Percentiles rank a stretch among this genome's conserved stretches.
These are phyloP conservation scores for Crambe crambe DNA, from an alignment of 37 sponge, comb jelly and placozoan species.

Conservation along the genomic window DNA sequence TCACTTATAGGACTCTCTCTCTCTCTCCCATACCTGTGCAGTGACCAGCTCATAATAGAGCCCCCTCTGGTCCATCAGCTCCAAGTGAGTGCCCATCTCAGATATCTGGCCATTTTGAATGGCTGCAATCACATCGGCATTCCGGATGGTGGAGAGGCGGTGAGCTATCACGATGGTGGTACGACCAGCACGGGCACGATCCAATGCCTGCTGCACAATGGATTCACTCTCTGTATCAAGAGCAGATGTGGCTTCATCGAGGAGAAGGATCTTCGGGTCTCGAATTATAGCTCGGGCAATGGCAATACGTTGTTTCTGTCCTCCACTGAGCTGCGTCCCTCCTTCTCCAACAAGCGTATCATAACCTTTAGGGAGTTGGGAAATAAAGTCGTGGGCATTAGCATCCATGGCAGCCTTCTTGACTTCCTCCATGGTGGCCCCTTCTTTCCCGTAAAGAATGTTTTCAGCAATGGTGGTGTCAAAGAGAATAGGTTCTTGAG, in stretches of 20 bases:
- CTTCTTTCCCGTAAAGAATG: slow-evolving; percentile 64
- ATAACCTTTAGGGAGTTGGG: slow-evolving; percentile 76
- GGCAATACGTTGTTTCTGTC: slow-evolving; percentile 92
- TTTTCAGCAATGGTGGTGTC: too few species aligned
- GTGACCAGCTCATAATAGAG: too few species aligned
- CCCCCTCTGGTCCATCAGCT: slow-evolving; percentile 74
- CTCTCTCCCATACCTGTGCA: too few species aligned
- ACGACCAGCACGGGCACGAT: slow-evolving; percentile 77
- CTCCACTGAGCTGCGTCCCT: slow-evolving; percentile 86
- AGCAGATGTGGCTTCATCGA: slow-evolving; percentile 95
- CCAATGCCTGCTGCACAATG: slow-evolving; percentile 82
- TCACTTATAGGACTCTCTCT: too few species aligned
- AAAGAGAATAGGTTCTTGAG: slow-evolving; percentile 91
- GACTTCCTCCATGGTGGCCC: slow-evolving; percentile 75
- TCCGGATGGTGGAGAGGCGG: slow-evolving; percentile 85
- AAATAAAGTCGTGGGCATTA: slow-evolving; percentile 82
- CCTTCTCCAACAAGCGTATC: slow-evolving; percentile 84
- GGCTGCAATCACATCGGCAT: slow-evolving; percentile 68
- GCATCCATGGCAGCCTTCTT: slow-evolving; percentile 72
- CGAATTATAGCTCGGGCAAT: slow-evolving; percentile 89
- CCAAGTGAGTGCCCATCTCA: slow-evolving; percentile 77
- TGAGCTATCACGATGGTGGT: slow-evolving; percentile 90
- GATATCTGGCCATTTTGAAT: slow-evolving; percentile 59
- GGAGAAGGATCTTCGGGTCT: slow-evolving; percentile 82
- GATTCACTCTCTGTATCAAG: slow-evolving; percentile 92